These are phyloP conservation scores for Bubo blakistoni DNA, from an alignment of 2,113 vertebrate genomes.

Conservation along the genomic window DNA sequence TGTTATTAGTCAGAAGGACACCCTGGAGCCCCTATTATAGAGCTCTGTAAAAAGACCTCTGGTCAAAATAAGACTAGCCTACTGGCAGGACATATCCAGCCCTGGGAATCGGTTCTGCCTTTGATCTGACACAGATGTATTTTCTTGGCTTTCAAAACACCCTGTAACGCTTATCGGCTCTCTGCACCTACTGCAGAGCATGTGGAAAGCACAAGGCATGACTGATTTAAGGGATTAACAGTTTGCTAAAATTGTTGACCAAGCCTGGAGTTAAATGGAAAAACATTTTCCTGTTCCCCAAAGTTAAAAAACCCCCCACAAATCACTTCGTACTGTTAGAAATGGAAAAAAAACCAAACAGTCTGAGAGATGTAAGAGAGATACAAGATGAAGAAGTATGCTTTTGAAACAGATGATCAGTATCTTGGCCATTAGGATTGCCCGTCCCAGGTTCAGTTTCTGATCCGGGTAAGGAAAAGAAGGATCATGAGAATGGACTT, in stretches of 20 bases:
- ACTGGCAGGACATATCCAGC: not conserved
- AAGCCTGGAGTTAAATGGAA: not conserved
- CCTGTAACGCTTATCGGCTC: not conserved
- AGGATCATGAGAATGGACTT: not conserved
- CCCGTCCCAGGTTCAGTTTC: not conserved
- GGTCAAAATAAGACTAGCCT: not conserved
- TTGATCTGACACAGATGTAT: not conserved
- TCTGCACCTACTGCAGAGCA: rapidly evolving
- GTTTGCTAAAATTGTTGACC: not conserved
- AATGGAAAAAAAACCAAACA: not conserved
- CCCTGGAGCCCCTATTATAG: not conserved
- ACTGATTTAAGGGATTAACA: not conserved
- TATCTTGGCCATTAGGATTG: not conserved
- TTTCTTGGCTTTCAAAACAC: not conserved
- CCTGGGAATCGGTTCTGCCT: not conserved
- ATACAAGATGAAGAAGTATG: not conserved
- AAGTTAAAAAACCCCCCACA: not conserved
- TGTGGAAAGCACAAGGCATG: not conserved
- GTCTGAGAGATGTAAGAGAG: not conserved
- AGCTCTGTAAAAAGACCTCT: not conserved
- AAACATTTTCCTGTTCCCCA: not conserved
- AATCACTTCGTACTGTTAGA: not conserved
- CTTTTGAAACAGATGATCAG: not conserved
- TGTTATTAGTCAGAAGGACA: not conserved
- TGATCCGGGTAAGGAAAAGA: not conserved